These are phyloP conservation scores for Amblyteles armatorius DNA, from an alignment of 2,888 invertebrate species.

Conservation along the genomic window DNA sequence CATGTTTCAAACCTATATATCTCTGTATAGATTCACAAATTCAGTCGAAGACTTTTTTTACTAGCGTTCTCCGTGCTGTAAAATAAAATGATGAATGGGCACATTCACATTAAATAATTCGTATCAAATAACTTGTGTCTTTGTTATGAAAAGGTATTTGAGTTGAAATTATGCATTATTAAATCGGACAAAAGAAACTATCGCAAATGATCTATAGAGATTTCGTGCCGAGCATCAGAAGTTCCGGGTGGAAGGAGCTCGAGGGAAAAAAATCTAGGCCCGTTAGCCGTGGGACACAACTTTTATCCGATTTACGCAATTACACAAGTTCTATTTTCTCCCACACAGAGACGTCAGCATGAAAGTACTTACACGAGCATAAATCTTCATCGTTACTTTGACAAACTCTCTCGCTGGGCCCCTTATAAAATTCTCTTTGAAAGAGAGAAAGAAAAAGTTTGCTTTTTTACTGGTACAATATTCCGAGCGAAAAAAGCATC, in stretches of 20 bases:
- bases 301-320: constrained; percentile 33
- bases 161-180: neutral
- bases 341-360: neutral
- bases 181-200: neutral
- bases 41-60: too few species aligned
- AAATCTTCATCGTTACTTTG: constrained; percentile 31
- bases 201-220: neutral
- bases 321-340: constrained; percentile 27
- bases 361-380: constrained; percentile 8
- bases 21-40: too few species aligned
- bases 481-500: neutral
- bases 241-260: neutral
- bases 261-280: constrained; percentile 26
- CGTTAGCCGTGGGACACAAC: constrained; percentile 10
- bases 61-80: too few species aligned
- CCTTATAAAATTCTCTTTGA: constrained; percentile 6
- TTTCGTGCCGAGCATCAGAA: neutral
- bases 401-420: neutral
- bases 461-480: neutral
- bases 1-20: too few species aligned
- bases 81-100: too few species aligned
- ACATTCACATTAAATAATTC: too few species aligned
- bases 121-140: neutral
- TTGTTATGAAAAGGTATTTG: neutral
- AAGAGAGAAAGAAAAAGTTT: constrained; percentile 8